Base-by-base conservation (phyloP, 1,140 invertebrate genomes). In the Phthorimaea operculella region DNA sequence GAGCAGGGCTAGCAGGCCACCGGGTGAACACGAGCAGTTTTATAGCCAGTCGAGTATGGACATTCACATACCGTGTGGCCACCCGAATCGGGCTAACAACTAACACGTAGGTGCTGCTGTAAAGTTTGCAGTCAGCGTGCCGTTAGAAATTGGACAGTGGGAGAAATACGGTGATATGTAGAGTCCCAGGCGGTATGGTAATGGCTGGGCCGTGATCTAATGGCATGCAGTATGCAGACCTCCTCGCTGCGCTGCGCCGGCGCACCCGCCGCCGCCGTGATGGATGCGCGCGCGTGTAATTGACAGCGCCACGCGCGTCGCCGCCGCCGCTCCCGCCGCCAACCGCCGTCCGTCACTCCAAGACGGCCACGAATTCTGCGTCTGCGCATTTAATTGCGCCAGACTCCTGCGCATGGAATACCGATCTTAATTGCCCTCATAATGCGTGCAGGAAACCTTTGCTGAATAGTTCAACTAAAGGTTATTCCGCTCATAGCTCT, bases 241-340 rank as follows among this genome's bases (percentile, higher is more conserved):
- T 39, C 36, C 10, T n/a, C 10, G 10, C 10, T 39, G 36, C 33
- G 33, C 36, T 12, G 36, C 36, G 36, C 4, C 36, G 36, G 36
- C 3, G 36, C 36, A n/a, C 10, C 21, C 21, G 21, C 21, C n/a
- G 44, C 5, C 18, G 39, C 52, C 14, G 58, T 64, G 62, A 64
- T 60, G 58, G 62, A 64, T 64, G 59, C 59, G 54, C 62, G 59
- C 54, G 62, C 62, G 59, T 49, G 59, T 64, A 64, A 64, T 64
- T 64, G 62, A 64, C 62, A 64, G 59, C 54, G 56, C 58, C 59
- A 54, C 60, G 54, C 57, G 54, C 36, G 57, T 28, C 21, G 21
- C 21, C 60, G 57, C 60, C 34, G 34, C 58, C 11, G 51, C 39
- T 36, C 34, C 34, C 7, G 34, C 39, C 39, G 21, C 21, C 21